Base-by-base conservation (phyloP, 2,797 vertebrate genomes). In the Macropodus opercularis region DNA sequence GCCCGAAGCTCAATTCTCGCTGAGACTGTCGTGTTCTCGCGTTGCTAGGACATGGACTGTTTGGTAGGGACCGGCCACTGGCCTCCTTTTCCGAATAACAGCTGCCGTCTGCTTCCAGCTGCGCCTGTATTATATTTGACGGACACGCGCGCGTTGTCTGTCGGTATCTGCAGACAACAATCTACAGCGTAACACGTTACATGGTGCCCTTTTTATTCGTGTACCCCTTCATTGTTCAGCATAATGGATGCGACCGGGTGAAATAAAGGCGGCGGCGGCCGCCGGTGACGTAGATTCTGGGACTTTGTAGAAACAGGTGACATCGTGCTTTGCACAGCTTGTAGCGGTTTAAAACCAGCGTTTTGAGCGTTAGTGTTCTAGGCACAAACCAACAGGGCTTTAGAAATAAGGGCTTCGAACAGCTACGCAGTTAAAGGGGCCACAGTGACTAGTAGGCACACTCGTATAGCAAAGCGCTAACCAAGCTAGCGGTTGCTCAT, bases 241-340 rank as follows among this genome's bases (percentile, higher is more conserved):
- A 46, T 48, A 78, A 77, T 92, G 88, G 85, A 76, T 80, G 65
- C 11, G 70, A 14, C 91, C 65, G 8, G 8, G 12, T 3, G 17
- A 0, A 29, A 89, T 89, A 90, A 84, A 82, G 1, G 0, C 0
- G 21, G 48, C 74, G 79, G 69, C 79, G 35, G 57, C 32, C 2
- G 17, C 15, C 24, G 12, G 26, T 79, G 55, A 79, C 87, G 85
- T 87, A 79, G 76, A 56, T 63, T 69, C 73, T 6, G 84, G 85
- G 46, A 70, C 65, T 84, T 88, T 83, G 81, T 87, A 22, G 14
- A 72, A 52, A 21, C 21, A 36, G 31, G 21, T 7, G 0, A 0
- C 34, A 10, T 0, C 9, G 43, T 39, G 19, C 4, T 3, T 3
- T 51, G 17, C 8, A 23, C 54, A 46, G 38, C 23, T 3, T 72